Conservation (phyloP, 2,888 invertebrate species). For the Diadromus collaris region DNA sequence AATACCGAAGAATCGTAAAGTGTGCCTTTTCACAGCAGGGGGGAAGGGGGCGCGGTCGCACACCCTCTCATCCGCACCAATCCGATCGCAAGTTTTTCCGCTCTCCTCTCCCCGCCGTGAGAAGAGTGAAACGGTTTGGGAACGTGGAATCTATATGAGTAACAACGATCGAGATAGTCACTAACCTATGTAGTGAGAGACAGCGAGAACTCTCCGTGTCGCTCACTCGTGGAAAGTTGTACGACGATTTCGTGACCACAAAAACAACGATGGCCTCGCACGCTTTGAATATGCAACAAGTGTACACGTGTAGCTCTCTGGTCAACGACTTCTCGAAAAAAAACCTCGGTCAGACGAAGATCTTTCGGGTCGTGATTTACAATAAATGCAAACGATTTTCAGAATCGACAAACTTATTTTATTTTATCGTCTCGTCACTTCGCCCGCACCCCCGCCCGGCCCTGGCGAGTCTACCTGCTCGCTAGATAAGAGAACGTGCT, state of each 20-base stretch:
- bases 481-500: not conserved
- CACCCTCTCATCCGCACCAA: constrained; percentile 3
- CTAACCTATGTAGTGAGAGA: not conserved
- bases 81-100: constrained; percentile 29
- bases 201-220: constrained; percentile 13
- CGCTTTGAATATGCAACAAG: constrained; percentile 16
- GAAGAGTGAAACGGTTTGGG: constrained; percentile 24
- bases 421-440: not conserved
- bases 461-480: not conserved
- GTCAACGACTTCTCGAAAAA: not conserved
- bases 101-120: constrained; percentile 2
- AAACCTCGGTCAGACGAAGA: not conserved
- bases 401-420: not conserved
- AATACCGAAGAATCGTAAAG: not conserved
- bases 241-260: not conserved
- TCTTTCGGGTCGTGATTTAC: not conserved
- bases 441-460: not conserved
- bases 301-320: constrained; percentile 22
- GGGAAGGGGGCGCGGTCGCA: not conserved
- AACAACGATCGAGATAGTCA: constrained; percentile 18
- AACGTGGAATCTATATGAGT: constrained; percentile 22
- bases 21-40: not conserved
- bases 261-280: not conserved
- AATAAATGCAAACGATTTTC: constrained; percentile 3
- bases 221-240: not conserved